Percentiles rank a stretch among this genome's conserved stretches.
Evolutionary conservation across 2,113 vertebrate genomes (phyloP).

Genomic region (Hydrolagus affinis): DNA sequence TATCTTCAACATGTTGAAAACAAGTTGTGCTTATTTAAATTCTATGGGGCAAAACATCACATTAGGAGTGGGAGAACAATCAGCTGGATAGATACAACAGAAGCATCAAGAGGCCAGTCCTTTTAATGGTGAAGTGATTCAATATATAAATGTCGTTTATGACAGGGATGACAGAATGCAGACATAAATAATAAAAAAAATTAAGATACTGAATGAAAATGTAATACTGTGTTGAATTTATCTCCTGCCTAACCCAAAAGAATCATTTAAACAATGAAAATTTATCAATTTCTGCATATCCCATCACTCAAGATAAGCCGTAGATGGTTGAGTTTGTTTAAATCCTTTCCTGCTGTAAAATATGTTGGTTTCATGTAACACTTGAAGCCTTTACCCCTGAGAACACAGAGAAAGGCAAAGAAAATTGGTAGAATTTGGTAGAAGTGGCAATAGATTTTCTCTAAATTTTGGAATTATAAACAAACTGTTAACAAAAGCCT

Average conservation of each 20-base stretch:
- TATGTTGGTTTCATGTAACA: neutral
- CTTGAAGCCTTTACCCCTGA: neutral
- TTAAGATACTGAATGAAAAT: too few relatives aligned
- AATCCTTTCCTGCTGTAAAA: neutral
- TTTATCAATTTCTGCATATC: neutral
- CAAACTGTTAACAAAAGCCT: neutral
- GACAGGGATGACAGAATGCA: too few relatives aligned
- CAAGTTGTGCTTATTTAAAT: too few relatives aligned
- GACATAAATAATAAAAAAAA: too few relatives aligned
- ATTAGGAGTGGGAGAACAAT: too few relatives aligned
- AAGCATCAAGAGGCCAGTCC: too few relatives aligned
- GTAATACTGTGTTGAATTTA: too few relatives aligned
- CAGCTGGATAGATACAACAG: too few relatives aligned
- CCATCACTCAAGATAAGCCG: neutral
- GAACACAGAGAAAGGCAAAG: neutral
- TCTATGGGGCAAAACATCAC: too few relatives aligned
- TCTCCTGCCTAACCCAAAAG: neutral
- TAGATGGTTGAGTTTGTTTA: neutral
- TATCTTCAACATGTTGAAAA: too few relatives aligned
- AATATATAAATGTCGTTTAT: too few relatives aligned
- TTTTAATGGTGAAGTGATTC: too few relatives aligned
- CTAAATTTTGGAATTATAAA: neutral
- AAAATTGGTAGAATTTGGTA: neutral
- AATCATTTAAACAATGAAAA: neutral
- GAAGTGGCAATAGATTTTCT: neutral